These are phyloP conservation scores for Chondrilla cf. caribensis DNA, from an alignment of 37 sponge, comb jelly and placozoan genomes.

Conservation along the genomic window DNA sequence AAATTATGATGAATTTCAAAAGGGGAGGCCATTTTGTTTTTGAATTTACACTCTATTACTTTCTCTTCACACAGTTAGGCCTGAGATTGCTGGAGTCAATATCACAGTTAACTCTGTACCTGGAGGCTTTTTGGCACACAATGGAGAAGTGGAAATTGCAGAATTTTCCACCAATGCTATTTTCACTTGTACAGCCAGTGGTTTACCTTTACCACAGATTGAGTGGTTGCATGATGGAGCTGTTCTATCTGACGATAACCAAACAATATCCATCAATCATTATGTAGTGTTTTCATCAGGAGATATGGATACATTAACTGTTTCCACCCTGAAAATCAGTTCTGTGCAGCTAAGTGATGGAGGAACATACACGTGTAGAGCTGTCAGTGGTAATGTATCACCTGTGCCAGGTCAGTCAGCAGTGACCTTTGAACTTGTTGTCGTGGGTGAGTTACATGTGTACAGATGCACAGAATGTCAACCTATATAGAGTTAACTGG, in stretches of 20 bases:
- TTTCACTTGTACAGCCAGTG: neutral
- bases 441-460: neutral
- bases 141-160: neutral
- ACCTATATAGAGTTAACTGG: too few relatives aligned
- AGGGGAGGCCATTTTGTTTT: too few relatives aligned
- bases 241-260: neutral
- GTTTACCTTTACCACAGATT: neutral
- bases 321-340: neutral
- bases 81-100: neutral
- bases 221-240: neutral
- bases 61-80: too few relatives aligned
- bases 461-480: too few relatives aligned
- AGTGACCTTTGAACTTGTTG: neutral
- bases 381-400: neutral
- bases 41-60: too few relatives aligned
- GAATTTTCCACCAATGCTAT: neutral
- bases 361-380: conserved; percentile 8
- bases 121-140: neutral
- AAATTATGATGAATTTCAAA: too few relatives aligned
- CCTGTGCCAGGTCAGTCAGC: neutral
- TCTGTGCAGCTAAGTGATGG: conserved; percentile 4
- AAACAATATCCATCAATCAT: neutral
- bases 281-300: neutral
- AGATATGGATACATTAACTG: neutral
- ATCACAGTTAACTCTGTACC: neutral